phyloP scores from a whole-genome alignment of 2,113 vertebrate species.

The Cyprinodon tularosa region DNA sequence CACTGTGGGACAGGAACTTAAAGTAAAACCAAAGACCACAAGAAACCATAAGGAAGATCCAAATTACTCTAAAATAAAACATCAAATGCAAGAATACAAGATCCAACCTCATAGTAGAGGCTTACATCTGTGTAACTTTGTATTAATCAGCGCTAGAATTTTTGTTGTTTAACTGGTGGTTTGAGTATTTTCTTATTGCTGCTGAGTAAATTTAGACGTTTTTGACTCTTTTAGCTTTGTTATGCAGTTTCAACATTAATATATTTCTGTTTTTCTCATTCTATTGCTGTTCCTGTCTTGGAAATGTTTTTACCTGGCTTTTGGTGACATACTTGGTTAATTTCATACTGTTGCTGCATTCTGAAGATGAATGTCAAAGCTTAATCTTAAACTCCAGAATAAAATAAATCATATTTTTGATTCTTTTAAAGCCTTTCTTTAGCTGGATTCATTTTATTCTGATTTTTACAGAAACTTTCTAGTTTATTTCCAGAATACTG shows the following conservation, averaged over 20 bases:
- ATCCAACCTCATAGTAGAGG: not conserved
- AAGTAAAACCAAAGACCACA: not conserved
- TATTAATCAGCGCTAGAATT: not conserved
- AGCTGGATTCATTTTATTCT: not conserved
- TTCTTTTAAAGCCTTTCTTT: not conserved
- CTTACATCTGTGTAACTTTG: not conserved
- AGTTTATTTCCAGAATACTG: constrained; percentile 19
- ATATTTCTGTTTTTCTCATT: constrained; percentile 24
- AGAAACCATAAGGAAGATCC: not conserved
- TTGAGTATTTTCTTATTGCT: constrained; percentile 44
- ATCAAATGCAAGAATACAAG: not conserved
- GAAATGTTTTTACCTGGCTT: not conserved
- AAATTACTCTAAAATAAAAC: too few species aligned
- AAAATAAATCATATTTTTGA: not conserved
- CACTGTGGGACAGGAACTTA: not conserved
- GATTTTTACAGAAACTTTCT: not conserved
- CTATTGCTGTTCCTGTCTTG: constrained; percentile 9
- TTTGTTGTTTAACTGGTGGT: constrained; percentile 27
- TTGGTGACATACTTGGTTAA: constrained; percentile 1
- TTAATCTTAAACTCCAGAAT: not conserved
- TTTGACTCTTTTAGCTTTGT: constrained; percentile 41
- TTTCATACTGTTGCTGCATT: not conserved
- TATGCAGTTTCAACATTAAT: too few species aligned
- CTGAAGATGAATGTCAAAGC: not conserved
- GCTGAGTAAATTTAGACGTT: constrained; percentile 29